Evolutionary conservation across 2,113 vertebrate genomes (phyloP).

Genomic region (Colius striatus): DNA sequence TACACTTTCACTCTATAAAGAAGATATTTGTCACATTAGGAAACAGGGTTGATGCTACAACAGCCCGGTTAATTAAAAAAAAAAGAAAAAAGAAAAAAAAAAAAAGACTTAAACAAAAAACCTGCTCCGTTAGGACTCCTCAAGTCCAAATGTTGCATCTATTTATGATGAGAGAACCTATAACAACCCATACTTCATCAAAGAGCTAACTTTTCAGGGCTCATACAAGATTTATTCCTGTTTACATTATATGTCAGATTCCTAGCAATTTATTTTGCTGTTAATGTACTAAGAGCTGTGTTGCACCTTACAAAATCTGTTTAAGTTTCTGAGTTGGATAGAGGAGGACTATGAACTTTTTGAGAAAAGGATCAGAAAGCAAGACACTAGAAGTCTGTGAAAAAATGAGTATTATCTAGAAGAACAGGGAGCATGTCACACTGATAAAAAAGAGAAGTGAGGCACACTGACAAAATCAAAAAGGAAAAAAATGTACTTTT

Average conservation of each 20-base stretch:
- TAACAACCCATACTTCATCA: conserved; percentile 20
- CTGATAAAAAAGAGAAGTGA: background rate
- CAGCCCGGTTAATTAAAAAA: background rate
- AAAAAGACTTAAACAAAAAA: background rate
- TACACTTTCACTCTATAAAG: background rate
- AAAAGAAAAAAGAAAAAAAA: background rate
- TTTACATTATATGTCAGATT: conserved; percentile 37
- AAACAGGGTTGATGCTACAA: background rate
- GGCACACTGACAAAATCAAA: background rate
- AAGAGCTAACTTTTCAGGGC: conserved; percentile 38
- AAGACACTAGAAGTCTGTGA: background rate
- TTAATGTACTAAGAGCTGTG: background rate
- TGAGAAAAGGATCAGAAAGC: background rate
- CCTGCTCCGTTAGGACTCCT: background rate
- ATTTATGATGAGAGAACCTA: background rate
- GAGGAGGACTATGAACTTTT: background rate
- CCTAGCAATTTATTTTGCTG: conserved; percentile 9
- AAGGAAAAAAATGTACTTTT: background rate
- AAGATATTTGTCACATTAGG: background rate
- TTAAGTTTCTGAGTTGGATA: conserved; percentile 38
- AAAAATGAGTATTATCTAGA: background rate
- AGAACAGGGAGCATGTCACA: background rate
- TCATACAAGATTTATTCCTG: conserved; percentile 45
- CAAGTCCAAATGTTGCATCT: background rate
- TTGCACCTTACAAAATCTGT: conserved; percentile 26